Evolutionary conservation across 2,113 vertebrate species (phyloP).

Genomic region (Pachypanchax playfairii): DNA sequence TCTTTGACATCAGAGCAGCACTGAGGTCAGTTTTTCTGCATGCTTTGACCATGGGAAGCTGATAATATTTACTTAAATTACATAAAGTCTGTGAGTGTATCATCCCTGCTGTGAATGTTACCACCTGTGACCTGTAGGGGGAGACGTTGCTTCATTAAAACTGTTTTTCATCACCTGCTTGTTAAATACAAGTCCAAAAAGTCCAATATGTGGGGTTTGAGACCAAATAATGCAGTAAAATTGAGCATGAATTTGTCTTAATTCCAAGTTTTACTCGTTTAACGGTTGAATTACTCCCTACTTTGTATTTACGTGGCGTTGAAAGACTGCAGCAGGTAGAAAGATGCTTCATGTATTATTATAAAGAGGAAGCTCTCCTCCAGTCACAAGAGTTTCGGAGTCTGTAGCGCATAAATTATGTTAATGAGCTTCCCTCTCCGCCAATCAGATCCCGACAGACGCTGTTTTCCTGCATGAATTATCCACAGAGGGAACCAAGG

Average conservation of each 20-base stretch:
- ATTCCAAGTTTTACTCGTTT: not conserved
- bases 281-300: not conserved
- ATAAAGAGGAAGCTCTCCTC: not conserved
- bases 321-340: conserved; percentile 27
- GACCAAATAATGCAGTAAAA: too few species aligned
- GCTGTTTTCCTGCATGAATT: conserved; percentile 38
- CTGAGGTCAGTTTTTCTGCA: too few species aligned
- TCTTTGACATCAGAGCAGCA: too few species aligned
- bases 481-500: conserved; percentile 22
- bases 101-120: not conserved
- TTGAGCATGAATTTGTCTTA: not conserved
- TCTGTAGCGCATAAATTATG: conserved; percentile 33
- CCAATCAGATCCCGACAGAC: conserved; percentile 54
- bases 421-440: conserved; percentile 21
- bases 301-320: conserved; percentile 4
- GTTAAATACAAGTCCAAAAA: not conserved
- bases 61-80: too few species aligned
- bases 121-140: conserved; percentile 41
- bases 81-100: too few species aligned
- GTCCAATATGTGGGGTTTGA: not conserved
- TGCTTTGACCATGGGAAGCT: too few species aligned
- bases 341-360: conserved; percentile 1
- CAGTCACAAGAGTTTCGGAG: conserved; percentile 3
- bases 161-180: not conserved
- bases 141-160: conserved; percentile 26